These are phyloP conservation scores for Apodemus agrarius DNA, from an alignment of 2,797 vertebrate species.

Conservation along the genomic window DNA sequence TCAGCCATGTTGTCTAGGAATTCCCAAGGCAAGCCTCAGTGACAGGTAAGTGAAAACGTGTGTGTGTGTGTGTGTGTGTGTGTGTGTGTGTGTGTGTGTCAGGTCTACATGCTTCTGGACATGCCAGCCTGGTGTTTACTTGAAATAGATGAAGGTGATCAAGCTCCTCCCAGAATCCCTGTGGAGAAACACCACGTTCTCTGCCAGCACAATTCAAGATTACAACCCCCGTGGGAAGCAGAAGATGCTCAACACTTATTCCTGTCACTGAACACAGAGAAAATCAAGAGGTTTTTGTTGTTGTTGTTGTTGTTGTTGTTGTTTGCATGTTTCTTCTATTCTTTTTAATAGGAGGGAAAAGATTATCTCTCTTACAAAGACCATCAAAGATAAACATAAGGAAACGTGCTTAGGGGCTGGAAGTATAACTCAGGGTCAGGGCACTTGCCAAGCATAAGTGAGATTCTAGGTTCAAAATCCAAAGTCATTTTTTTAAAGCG, in stretches of 20 bases:
- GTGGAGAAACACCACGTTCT: accelerated
- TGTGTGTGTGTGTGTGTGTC: constrained; percentile 31
- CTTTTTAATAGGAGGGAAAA: background rate
- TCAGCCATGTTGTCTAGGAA: background rate
- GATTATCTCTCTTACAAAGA: background rate
- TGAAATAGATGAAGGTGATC: background rate
- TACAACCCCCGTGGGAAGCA: background rate
- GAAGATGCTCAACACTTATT: background rate
- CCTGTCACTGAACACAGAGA: background rate
- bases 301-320: background rate
- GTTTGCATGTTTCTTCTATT: background rate
- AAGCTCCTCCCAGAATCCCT: background rate
- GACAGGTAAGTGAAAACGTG: constrained; percentile 35
- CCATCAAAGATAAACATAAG: background rate
- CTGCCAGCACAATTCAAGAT: background rate
- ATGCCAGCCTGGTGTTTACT: background rate
- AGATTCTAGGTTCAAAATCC: background rate
- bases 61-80: background rate
- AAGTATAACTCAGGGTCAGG: background rate
- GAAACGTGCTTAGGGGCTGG: background rate
- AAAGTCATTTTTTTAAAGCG: background rate
- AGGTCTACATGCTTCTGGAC: background rate
- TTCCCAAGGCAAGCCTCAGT: background rate
- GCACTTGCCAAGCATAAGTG: background rate
- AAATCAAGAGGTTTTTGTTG: background rate